Evolutionary conservation across 2,797 vertebrate species (phyloP).

Genomic region (Borostomias antarcticus): DNA sequence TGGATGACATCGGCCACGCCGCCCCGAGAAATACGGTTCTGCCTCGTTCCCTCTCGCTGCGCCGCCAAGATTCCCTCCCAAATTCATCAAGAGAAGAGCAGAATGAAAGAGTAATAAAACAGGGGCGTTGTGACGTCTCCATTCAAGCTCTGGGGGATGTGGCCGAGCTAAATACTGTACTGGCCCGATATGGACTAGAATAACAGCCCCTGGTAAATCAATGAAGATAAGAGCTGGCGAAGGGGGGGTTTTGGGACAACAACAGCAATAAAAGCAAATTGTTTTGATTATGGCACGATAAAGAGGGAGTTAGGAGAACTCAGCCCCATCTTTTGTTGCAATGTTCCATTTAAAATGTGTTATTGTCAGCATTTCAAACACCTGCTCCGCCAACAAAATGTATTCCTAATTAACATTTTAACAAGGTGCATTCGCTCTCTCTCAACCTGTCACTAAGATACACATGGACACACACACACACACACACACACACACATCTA

Average conservation of each 20-base stretch:
- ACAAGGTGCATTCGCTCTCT: slow-evolving; percentile 17
- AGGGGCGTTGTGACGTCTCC: slow-evolving; percentile 32
- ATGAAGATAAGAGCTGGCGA: slow-evolving; percentile 50
- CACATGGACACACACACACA: background rate
- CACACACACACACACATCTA: background rate
- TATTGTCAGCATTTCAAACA: slow-evolving; percentile 65
- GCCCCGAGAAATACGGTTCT: background rate
- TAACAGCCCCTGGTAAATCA: slow-evolving; percentile 68
- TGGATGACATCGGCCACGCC: slow-evolving; percentile 18
- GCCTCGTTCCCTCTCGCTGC: slow-evolving; percentile 17
- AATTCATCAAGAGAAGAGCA: slow-evolving; percentile 44
- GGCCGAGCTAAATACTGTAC: slow-evolving; percentile 51
- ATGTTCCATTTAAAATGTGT: slow-evolving; percentile 53
- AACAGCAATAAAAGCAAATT: slow-evolving; percentile 61
- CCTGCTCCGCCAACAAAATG: slow-evolving; percentile 54
- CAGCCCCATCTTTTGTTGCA: slow-evolving; percentile 40
- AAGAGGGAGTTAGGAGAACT: slow-evolving; percentile 55
- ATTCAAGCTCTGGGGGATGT: slow-evolving; percentile 35
- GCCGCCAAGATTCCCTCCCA: slow-evolving; percentile 27
- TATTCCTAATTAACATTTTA: slow-evolving; percentile 54
- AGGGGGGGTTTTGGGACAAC: slow-evolving; percentile 40
- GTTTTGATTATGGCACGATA: slow-evolving; percentile 67
- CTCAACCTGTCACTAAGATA: background rate
- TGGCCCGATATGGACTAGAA: slow-evolving; percentile 45
- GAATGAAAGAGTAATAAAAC: slow-evolving; percentile 49